phyloP scores from a whole-genome alignment of 2,888 invertebrate species.

The Callinectes sapidus region DNA sequence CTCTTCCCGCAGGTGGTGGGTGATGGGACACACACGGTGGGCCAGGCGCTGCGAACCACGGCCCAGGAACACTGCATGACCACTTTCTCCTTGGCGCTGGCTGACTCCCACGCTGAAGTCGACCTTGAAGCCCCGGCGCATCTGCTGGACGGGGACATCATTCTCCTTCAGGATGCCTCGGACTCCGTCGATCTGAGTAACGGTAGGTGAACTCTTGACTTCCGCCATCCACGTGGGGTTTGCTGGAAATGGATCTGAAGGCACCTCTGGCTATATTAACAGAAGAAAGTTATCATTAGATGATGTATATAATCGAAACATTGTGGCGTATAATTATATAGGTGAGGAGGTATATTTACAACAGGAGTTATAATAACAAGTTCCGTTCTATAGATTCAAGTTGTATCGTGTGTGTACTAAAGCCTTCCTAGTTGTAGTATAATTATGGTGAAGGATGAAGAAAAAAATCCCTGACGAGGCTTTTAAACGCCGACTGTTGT shows the following conservation, averaged over 20 bases:
- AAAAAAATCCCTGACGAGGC: too few relatives aligned
- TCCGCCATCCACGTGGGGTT: background rate
- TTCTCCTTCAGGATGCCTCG: conserved; percentile 51
- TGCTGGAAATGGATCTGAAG: background rate
- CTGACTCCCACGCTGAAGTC: conserved; percentile 70
- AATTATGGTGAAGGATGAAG: too few relatives aligned
- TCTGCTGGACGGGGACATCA: conserved; percentile 69
- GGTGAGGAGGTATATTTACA: background rate
- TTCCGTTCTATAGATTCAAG: too few relatives aligned
- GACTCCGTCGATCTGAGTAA: conserved; percentile 40
- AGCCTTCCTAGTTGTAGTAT: too few relatives aligned
- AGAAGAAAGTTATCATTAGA: background rate
- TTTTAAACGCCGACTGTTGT: too few relatives aligned
- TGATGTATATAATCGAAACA: too few relatives aligned
- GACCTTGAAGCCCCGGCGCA: conserved; percentile 65
- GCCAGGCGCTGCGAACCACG: conserved; percentile 46
- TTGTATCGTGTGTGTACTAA: too few relatives aligned
- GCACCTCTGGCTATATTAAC: background rate
- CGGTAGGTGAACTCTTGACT: conserved; percentile 33
- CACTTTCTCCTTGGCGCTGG: conserved; percentile 61
- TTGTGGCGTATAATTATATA: background rate
- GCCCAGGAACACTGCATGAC: conserved; percentile 40
- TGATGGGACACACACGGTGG: conserved; percentile 52
- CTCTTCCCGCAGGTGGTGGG: conserved; percentile 57
- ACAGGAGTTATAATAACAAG: too few relatives aligned